Evolutionary conservation across 2,888 invertebrate genomes (phyloP).

Genomic region (Ryuthela nishihirai): DNA sequence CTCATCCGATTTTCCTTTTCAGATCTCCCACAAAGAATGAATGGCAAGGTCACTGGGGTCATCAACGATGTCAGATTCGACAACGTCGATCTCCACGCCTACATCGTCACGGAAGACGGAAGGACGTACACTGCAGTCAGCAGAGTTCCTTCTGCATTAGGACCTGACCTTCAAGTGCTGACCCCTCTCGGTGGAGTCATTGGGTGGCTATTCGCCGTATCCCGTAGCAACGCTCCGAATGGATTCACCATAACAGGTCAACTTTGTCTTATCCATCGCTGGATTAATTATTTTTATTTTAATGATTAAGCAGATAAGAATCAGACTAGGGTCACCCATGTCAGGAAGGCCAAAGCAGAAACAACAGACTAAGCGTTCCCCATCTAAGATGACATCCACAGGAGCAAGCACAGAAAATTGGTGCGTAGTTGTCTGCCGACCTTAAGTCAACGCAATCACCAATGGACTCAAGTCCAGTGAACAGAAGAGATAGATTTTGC

Average conservation of each 20-base stretch:
- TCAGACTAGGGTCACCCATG: too few species aligned
- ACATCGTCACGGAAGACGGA: slow-evolving; percentile 81
- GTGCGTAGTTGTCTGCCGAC: too few species aligned
- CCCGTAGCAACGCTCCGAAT: slow-evolving; percentile 68
- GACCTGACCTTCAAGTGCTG: slow-evolving; percentile 75
- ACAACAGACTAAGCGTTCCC: too few species aligned
- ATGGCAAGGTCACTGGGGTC: slow-evolving; percentile 78
- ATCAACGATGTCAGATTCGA: slow-evolving; percentile 72
- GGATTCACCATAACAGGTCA: slow-evolving; percentile 69
- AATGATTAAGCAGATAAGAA: too few species aligned
- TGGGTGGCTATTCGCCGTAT: slow-evolving; percentile 91
- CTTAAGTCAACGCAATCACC: too few species aligned
- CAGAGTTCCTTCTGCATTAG: slow-evolving; percentile 68
- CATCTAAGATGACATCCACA: too few species aligned
- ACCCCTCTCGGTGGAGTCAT: slow-evolving; percentile 77
- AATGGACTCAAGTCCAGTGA: too few species aligned
- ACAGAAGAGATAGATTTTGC: too few species aligned
- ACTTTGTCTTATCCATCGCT: too few species aligned
- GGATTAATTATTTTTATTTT: too few species aligned
- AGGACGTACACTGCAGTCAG: slow-evolving; percentile 87
- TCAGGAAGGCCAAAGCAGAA: too few species aligned
- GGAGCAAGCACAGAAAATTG: too few species aligned
- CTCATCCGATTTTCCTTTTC: slow-evolving; percentile 43
- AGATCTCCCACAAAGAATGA: slow-evolving; percentile 80
- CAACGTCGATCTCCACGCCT: slow-evolving; percentile 81